Evolutionary conservation across 2,888 invertebrate genomes (phyloP).

Genomic region (Drosophila phalerata): DNA sequence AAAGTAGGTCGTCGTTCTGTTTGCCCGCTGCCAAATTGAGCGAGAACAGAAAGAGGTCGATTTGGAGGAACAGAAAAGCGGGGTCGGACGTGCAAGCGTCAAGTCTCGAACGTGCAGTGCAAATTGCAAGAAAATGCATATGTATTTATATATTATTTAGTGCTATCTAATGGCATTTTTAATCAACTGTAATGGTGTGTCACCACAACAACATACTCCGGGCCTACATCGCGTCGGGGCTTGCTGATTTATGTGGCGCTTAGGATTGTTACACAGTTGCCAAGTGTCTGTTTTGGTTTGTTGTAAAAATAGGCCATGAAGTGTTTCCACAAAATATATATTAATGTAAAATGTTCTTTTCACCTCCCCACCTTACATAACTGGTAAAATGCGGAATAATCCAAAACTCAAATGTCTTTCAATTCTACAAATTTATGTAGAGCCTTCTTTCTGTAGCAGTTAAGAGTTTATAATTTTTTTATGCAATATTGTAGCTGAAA

Average conservation of each 20-base stretch:
- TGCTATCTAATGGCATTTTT: slow-evolving; percentile 54
- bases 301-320: slow-evolving; percentile 20
- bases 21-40: slow-evolving; percentile 58
- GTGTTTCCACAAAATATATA: slow-evolving; percentile 11
- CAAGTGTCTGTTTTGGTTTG: slow-evolving; percentile 29
- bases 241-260: slow-evolving; percentile 47
- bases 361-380: not conserved
- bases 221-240: slow-evolving; percentile 6
- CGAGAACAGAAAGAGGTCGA: slow-evolving; percentile 13
- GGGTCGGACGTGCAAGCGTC: slow-evolving; percentile 9
- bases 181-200: slow-evolving; percentile 49
- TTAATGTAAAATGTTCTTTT: not conserved
- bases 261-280: slow-evolving; percentile 24
- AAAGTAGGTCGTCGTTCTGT: slow-evolving; percentile 47
- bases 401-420: not conserved
- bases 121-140: slow-evolving; percentile 28
- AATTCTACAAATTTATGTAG: not conserved
- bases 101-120: slow-evolving; percentile 9
- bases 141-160: slow-evolving; percentile 48
- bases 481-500: not conserved
- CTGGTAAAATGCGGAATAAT: not conserved
- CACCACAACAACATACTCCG: slow-evolving; percentile 10
- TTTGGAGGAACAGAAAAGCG: not conserved
- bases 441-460: not conserved
- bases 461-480: not conserved